Conservation (phyloP, 2,888 invertebrate genomes). For the Alsophila aescularia region DNA sequence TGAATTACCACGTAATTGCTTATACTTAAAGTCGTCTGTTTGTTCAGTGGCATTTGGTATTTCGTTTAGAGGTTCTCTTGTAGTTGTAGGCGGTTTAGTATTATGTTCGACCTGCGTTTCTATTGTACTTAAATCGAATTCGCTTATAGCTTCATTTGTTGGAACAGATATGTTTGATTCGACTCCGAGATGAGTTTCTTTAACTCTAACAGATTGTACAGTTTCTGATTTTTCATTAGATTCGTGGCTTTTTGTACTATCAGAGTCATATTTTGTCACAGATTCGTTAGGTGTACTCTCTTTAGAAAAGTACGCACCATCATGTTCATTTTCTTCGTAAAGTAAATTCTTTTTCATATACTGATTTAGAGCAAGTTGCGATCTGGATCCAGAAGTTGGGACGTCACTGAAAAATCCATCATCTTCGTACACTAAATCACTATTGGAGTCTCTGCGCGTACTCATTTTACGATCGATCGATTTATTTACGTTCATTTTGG, state of each 20-base stretch:
- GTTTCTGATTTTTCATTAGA: slow-evolving; percentile 44
- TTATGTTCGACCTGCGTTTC: slow-evolving; percentile 9
- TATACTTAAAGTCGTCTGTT: slow-evolving; percentile 73
- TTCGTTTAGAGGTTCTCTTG: slow-evolving; percentile 25
- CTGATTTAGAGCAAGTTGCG: slow-evolving; percentile 71
- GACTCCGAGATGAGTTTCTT: slow-evolving; percentile 10
- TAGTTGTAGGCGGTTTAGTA: background rate
- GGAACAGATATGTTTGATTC: slow-evolving; percentile 12
- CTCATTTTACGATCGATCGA: slow-evolving; percentile 36
- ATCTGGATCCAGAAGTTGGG: slow-evolving; percentile 67
- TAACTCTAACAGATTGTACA: slow-evolving; percentile 18
- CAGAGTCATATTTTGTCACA: slow-evolving; percentile 67
- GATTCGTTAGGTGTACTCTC: slow-evolving; percentile 74
- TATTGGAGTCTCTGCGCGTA: slow-evolving; percentile 34
- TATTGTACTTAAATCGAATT: slow-evolving; percentile 6
- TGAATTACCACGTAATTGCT: slow-evolving; percentile 53
- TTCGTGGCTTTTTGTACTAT: slow-evolving; percentile 64
- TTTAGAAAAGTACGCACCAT: slow-evolving; percentile 74
- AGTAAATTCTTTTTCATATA: slow-evolving; percentile 76
- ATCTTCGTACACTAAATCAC: slow-evolving; percentile 58
- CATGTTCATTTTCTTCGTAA: slow-evolving; percentile 64
- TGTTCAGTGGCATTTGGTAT: slow-evolving; percentile 47
- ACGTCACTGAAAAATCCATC: slow-evolving; percentile 74
- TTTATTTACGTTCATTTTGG: slow-evolving; percentile 52
- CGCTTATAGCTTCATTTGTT: slow-evolving; percentile 23